These are phyloP conservation scores for Chamaea fasciata DNA, from an alignment of 2,113 vertebrate genomes.

Conservation along the genomic window DNA sequence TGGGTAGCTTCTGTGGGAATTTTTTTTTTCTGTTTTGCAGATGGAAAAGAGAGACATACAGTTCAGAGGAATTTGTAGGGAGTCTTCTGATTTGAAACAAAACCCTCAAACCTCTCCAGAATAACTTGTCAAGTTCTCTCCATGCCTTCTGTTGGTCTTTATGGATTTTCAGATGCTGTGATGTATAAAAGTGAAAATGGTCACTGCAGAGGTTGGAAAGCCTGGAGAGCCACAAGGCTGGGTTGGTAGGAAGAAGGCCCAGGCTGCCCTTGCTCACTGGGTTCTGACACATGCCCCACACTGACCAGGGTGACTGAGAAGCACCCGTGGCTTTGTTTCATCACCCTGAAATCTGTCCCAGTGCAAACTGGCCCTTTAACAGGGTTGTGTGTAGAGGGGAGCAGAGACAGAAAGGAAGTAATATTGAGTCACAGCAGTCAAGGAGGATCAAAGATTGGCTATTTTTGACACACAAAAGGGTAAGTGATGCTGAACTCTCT, in stretches of 20 bases:
- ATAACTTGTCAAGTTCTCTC: background rate
- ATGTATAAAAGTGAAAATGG: background rate
- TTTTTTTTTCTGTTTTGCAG: background rate
- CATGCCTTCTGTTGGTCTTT: background rate
- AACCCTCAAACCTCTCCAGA: accelerated
- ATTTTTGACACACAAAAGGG: background rate
- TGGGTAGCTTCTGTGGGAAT: background rate
- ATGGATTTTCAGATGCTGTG: background rate
- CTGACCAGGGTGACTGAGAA: background rate
- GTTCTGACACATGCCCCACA: background rate
- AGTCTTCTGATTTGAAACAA: background rate
- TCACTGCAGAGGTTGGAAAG: background rate
- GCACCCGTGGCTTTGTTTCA: background rate
- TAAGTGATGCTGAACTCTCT: constrained; percentile 5
- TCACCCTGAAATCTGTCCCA: background rate
- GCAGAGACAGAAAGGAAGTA: background rate
- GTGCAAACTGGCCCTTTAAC: background rate
- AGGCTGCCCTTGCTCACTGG: accelerated
- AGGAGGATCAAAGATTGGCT: background rate
- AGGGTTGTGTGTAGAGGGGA: background rate
- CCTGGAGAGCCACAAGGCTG: background rate
- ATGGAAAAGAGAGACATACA: background rate
- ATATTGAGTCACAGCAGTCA: background rate
- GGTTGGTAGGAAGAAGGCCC: background rate
- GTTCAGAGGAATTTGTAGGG: background rate